Percentiles rank a stretch among this genome's conserved stretches.
phyloP scores from a whole-genome alignment of 2,888 invertebrate species.

The Drosophila quinaria region DNA sequence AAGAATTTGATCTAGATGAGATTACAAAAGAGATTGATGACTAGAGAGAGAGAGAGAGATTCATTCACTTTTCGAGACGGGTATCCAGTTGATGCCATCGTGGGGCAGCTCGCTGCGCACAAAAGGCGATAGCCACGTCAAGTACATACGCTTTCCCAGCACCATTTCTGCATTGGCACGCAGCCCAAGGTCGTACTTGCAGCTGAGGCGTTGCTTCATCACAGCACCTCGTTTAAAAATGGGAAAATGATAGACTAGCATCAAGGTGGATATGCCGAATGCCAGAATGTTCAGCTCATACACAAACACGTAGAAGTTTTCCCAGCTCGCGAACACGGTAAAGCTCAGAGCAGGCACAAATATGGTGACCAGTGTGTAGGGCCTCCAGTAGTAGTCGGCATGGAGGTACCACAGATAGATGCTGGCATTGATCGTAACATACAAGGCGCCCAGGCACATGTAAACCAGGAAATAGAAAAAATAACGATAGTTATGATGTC shows the following conservation, averaged over 20 bases:
- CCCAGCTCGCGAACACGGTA: slow-evolving; percentile 89
- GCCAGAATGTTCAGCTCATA: slow-evolving; percentile 90
- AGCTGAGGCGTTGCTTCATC: slow-evolving; percentile 86
- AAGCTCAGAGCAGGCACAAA: slow-evolving; percentile 91
- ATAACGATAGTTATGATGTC: slow-evolving; percentile 94
- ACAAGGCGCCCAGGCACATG: slow-evolving; percentile 90
- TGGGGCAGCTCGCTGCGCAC: slow-evolving; percentile 91
- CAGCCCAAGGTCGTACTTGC: slow-evolving; percentile 90
- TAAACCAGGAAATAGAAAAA: slow-evolving; percentile 92
- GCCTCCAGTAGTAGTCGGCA: slow-evolving; percentile 80
- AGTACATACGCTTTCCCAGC: slow-evolving; percentile 92
- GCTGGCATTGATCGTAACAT: slow-evolving; percentile 90
- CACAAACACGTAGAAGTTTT: slow-evolving; percentile 90
- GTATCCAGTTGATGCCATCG: slow-evolving; percentile 90
- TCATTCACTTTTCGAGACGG: slow-evolving; percentile 49
- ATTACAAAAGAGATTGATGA: slow-evolving; percentile 35
- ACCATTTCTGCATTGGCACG: slow-evolving; percentile 90
- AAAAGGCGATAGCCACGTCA: slow-evolving; percentile 93
- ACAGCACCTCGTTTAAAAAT: slow-evolving; percentile 91
- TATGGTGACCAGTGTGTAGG: slow-evolving; percentile 88
- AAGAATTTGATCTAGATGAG: slow-evolving; percentile 27
- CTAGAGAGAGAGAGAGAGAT: slow-evolving; percentile 41
- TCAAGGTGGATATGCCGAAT: slow-evolving; percentile 88
- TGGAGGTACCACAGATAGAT: slow-evolving; percentile 88
- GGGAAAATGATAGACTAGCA: slow-evolving; percentile 90